Evolutionary conservation across 2,888 invertebrate species (phyloP), one percentile per base, ranked within the genome.

Genomic region (Esperia sulphurella): DNA sequence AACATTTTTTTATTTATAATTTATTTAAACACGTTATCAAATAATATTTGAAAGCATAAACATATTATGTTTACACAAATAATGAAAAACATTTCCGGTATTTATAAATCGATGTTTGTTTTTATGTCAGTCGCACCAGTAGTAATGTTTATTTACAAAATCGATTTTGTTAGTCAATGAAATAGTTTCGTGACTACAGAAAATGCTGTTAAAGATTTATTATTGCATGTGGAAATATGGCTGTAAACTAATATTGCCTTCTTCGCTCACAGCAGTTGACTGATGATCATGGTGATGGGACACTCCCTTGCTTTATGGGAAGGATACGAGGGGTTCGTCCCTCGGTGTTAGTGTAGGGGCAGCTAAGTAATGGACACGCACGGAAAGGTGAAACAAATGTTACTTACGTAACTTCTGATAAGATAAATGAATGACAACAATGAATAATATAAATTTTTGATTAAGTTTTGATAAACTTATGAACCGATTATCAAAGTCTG

Each of bases 281-380:
- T 57, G 69, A 77, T 82, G 79, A 74, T 83, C 79, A 83, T 81
- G 68, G 71, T 67, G 35, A n/a, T n/a, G 59, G 68, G 66, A 64
- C 81, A 75, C 84, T 71, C 86, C 86, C 81, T 78, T 55, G 52
- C 53, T 71, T 75, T 75, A 74, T 68, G 61, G 65, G 52, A 52
- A 59, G 43, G 60, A 58, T 64, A 63, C 58, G 63, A 73, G 83
- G 85, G 84, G 84, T 78, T 68, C 69, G 67, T 72, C 84, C 84
- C 82, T 73, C 61, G 55, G 54, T 49, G 43, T 21, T 21, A 21
- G 62, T 63, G 79, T 14, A n/a, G 10, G 31, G 77, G 75, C 69
- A 63, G 63, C 59, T 66, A 63, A 65, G 59, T 67, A 69, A 74
- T 60, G 60, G 61, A 55, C 55, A 63, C 66, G 66, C 66, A 63